Evolutionary conservation across 2,888 invertebrate species (phyloP), one percentile per base, ranked within the genome.

Genomic region (Protophormia terraenovae): DNA sequence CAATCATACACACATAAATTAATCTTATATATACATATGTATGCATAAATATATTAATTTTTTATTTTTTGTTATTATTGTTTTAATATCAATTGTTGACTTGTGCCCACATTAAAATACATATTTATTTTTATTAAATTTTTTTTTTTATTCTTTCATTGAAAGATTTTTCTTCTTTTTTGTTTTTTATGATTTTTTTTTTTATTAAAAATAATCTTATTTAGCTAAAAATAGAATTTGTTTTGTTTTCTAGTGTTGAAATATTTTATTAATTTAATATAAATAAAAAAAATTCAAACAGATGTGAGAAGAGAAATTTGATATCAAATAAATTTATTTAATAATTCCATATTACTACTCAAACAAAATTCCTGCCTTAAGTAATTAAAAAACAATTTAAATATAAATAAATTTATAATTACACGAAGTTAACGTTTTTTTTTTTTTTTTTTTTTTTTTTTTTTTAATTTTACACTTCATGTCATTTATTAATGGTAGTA

Each of bases 181-280:
- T 66, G 32, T 27, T 72, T 60, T 66, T 38, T 75, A 55, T 67
- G 16, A 64, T 62, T 50, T 62, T 55, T 53, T 45, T 41, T 78
- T 58, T 77, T 60, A 14, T 69, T 77, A 55, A 75, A 55, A 64
- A 58, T 79, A 81, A 81, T 85, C 81, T 64, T 60, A 53, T 69
- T 76, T 35, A 50, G 24, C 75, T 85, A 82, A 71, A 82, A 82
- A 85, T 82, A 85, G 78, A 81, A 50, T 71, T 45, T 3, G 41
- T 77, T 81, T 64, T n/a, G n/a, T n/a, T n/a, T 73, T 16, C 32
- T 67, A 45, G 14, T 53, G 16, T 55, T 19, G n/a, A 53, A 41
- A 53, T 64, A n/a, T 41, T 19, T 12, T 55, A 45, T 55, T 24
- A 53, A 53, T 41, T 41, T 41, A 53, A 10, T 2, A 22, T 12